Evolutionary conservation across 2,888 invertebrate genomes (phyloP).

Genomic region (Mellilla xanthometata): DNA sequence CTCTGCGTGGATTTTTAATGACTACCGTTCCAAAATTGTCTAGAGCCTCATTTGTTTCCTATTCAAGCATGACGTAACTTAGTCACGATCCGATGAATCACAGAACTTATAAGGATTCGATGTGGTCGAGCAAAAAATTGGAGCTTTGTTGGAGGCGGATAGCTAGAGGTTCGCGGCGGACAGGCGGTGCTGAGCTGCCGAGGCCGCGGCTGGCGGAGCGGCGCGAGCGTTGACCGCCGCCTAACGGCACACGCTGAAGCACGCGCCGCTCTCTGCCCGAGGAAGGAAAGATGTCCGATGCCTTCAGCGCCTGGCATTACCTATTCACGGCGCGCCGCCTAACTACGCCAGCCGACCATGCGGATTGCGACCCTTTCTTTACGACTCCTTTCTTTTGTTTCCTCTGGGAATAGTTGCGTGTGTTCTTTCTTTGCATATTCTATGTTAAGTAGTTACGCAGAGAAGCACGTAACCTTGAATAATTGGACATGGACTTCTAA

Average conservation of each 20-base stretch:
- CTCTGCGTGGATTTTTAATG: constrained; percentile 1
- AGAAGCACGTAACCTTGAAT: too few relatives aligned
- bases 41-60: constrained; percentile 12
- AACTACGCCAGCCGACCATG: too few relatives aligned
- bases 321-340: too few relatives aligned
- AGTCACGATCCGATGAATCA: constrained; percentile 31
- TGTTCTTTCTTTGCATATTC: not conserved
- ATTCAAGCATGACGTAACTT: constrained; percentile 20
- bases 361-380: too few relatives aligned
- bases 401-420: not conserved
- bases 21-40: constrained; percentile 13
- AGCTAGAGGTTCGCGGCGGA: constrained; percentile 24
- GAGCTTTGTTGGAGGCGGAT: constrained; percentile 4
- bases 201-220: constrained; percentile 55
- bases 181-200: constrained; percentile 32
- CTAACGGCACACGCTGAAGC: constrained; percentile 64
- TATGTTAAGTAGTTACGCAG: not conserved
- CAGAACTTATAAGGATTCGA: constrained; percentile 17
- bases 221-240: constrained; percentile 70
- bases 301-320: constrained; percentile 19
- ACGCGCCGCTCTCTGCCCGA: constrained; percentile 44
- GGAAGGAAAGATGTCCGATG: constrained; percentile 38
- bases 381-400: too few relatives aligned
- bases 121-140: constrained; percentile 16
- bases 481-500: too few relatives aligned